Evolutionary conservation across 2,888 invertebrate genomes (phyloP).

Genomic region (Caradrina kadenii): DNA sequence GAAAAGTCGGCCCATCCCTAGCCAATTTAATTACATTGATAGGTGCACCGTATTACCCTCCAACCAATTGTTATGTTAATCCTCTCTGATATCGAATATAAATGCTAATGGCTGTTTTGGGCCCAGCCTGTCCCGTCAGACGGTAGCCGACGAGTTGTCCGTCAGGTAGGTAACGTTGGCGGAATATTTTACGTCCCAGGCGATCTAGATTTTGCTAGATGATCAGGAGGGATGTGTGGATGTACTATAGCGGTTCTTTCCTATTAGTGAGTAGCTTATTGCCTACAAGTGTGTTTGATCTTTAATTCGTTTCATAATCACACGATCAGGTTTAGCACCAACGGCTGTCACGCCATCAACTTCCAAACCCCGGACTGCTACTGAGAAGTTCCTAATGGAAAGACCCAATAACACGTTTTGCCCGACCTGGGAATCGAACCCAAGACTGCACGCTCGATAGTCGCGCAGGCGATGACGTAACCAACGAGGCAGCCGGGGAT

Average conservation of each 20-base stretch:
- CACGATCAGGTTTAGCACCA: too few relatives aligned
- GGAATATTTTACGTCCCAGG: slow-evolving; percentile 33
- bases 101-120: slow-evolving; percentile 64
- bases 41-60: slow-evolving; percentile 48
- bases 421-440: too few relatives aligned
- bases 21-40: slow-evolving; percentile 37
- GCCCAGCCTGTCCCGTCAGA: slow-evolving; percentile 1
- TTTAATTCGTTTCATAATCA: too few relatives aligned
- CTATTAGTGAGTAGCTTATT: background rate
- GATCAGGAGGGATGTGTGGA: background rate
- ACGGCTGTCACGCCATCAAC: too few relatives aligned
- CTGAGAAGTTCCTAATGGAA: too few relatives aligned
- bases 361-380: too few relatives aligned
- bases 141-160: slow-evolving; percentile 20
- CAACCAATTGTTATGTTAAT: slow-evolving; percentile 64
- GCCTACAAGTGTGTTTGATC: too few relatives aligned
- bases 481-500: too few relatives aligned
- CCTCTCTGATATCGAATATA: slow-evolving; percentile 66
- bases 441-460: too few relatives aligned
- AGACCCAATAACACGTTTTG: too few relatives aligned
- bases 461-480: too few relatives aligned
- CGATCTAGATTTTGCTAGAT: background rate
- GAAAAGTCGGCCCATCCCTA: slow-evolving; percentile 10
- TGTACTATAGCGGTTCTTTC: background rate
- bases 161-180: slow-evolving; percentile 7